Conservation (phyloP, 1,140 invertebrate species). For the Leptonema lineaticorne region DNA sequence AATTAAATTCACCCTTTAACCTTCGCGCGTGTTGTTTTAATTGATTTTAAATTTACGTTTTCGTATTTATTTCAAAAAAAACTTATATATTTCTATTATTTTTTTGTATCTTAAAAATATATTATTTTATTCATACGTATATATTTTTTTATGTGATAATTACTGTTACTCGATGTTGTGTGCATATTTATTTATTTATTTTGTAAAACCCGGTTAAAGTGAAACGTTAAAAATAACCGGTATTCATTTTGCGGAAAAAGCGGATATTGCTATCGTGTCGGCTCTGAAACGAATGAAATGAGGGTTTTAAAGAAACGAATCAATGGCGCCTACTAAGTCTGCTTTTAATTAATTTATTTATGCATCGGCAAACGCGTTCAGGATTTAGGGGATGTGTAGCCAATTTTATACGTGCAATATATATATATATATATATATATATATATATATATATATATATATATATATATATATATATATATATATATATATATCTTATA, state of each 20-base stretch:
- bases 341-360: slow-evolving; percentile 10
- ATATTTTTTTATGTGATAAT: too few relatives aligned
- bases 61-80: too few relatives aligned
- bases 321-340: not conserved
- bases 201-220: not conserved
- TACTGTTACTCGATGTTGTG: too few relatives aligned
- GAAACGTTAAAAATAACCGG: not conserved
- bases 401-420: too few relatives aligned
- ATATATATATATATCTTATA: not conserved
- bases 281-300: not conserved
- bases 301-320: not conserved
- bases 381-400: not conserved
- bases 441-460: not conserved
- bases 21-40: too few relatives aligned
- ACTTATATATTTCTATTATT: too few relatives aligned
- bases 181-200: too few relatives aligned
- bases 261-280: slow-evolving; percentile 9
- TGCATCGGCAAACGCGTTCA: not conserved
- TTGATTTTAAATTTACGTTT: too few relatives aligned
- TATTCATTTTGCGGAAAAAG: not conserved
- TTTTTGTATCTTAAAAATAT: too few relatives aligned
- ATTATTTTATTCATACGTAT: too few relatives aligned
- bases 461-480: not conserved
- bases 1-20: too few relatives aligned
- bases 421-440: not conserved